Percentiles rank a stretch among this genome's conserved stretches.
These are phyloP conservation scores for Callaeas wilsoni DNA, from an alignment of 2,113 vertebrate genomes.

Conservation along the genomic window DNA sequence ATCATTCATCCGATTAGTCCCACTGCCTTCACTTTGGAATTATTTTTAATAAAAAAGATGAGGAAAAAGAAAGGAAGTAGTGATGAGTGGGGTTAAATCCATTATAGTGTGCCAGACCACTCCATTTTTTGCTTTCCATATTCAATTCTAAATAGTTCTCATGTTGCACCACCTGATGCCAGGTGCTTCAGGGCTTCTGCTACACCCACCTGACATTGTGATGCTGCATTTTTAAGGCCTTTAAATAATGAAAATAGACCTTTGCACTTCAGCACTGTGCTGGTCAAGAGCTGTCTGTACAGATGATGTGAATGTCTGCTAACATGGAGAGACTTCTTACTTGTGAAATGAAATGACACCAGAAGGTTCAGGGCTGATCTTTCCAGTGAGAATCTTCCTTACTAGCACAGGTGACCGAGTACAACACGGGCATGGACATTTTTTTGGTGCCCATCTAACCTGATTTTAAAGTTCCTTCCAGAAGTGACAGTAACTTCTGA, in stretches of 20 bases:
- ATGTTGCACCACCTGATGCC: constrained; percentile 54
- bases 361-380: background rate
- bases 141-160: background rate
- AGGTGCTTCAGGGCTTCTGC: constrained; percentile 48
- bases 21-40: background rate
- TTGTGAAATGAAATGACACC: background rate
- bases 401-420: background rate
- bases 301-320: background rate
- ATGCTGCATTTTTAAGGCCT: constrained; percentile 39
- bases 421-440: background rate
- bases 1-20: background rate
- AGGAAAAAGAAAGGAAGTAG: background rate
- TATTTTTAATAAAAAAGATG: background rate
- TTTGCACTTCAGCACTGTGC: background rate
- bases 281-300: constrained; percentile 4
- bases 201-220: constrained; percentile 28
- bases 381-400: background rate
- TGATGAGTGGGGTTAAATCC: background rate
- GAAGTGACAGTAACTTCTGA: background rate
- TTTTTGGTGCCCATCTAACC: background rate
- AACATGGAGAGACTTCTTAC: background rate
- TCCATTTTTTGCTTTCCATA: background rate
- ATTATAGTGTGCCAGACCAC: background rate
- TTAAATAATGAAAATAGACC: constrained; percentile 42
- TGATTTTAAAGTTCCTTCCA: background rate